phyloP scores from a whole-genome alignment of 2,888 invertebrate species.

The Gibbula magus region DNA sequence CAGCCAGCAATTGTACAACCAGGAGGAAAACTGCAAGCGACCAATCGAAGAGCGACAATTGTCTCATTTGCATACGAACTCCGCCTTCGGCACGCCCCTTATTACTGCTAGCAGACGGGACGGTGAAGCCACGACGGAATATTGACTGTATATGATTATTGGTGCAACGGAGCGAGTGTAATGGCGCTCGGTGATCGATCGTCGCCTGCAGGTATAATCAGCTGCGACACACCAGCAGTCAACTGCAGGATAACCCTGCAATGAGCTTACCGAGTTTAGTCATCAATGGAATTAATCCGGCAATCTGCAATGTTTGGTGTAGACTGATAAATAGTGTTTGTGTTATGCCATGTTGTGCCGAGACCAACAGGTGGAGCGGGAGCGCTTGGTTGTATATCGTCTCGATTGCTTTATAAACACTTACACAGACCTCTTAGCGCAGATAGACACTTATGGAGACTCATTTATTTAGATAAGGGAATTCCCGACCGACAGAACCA shows the following conservation, averaged over 20 bases:
- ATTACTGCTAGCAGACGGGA: too few species aligned
- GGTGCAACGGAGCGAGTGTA: neutral
- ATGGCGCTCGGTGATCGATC: neutral
- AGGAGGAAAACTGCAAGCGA: too few species aligned
- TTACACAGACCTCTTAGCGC: neutral
- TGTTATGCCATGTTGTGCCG: neutral
- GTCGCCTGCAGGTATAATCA: neutral
- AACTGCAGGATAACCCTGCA: neutral
- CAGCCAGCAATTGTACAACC: too few species aligned
- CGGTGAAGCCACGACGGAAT: too few species aligned
- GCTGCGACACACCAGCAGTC: neutral
- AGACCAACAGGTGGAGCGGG: neutral
- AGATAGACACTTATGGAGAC: neutral
- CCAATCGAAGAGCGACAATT: neutral
- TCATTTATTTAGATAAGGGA: conserved; percentile 1
- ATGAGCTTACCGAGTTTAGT: neutral
- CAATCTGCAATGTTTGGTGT: conserved; percentile 1
- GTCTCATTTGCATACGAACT: conserved; percentile 5
- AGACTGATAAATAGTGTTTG: conserved; percentile 5
- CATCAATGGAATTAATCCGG: conserved; percentile 4
- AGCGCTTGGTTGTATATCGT: neutral
- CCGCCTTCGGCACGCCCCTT: neutral
- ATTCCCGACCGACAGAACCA: neutral
- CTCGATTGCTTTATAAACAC: conserved; percentile 4
- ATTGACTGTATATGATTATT: too few species aligned